Evolutionary conservation across 2,797 vertebrate genomes (phyloP).

Genomic region (Echiichthys vipera): DNA sequence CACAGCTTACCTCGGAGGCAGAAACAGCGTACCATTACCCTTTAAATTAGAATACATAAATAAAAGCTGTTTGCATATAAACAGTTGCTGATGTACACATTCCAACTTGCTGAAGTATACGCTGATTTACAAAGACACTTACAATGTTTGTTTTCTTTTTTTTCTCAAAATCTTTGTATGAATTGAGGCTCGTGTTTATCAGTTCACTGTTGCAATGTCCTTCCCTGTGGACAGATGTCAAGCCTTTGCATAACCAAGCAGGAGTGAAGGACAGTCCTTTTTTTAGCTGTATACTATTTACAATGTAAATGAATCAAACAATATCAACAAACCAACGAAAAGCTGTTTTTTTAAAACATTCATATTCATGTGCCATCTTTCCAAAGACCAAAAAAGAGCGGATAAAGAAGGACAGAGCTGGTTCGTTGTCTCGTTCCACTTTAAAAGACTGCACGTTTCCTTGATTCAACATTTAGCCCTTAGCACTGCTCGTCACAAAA

Average conservation of each 20-base stretch:
- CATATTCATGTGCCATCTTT: conserved; percentile 58
- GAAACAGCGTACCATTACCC: conserved; percentile 64
- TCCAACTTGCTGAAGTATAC: conserved; percentile 65
- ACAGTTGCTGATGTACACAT: conserved; percentile 79
- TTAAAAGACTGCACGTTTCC: conserved; percentile 44
- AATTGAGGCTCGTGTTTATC: conserved; percentile 41
- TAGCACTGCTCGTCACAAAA: conserved; percentile 45
- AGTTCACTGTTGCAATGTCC: conserved; percentile 37
- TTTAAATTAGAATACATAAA: conserved; percentile 85
- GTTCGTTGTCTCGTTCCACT: conserved; percentile 36
- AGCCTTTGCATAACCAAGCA: conserved; percentile 75
- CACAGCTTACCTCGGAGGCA: conserved; percentile 59
- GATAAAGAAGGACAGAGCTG: conserved; percentile 28
- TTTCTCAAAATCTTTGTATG: conserved; percentile 50
- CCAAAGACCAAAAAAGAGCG: conserved; percentile 4
- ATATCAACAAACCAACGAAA: conserved; percentile 64
- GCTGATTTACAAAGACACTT: conserved; percentile 59
- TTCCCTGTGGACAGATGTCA: conserved; percentile 45
- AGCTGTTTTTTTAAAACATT: conserved; percentile 76
- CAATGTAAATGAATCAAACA: conserved; percentile 59
- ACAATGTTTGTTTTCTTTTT: conserved; percentile 37
- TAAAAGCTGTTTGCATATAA: conserved; percentile 83
- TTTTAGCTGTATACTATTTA: conserved; percentile 71
- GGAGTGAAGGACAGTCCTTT: conserved; percentile 53
- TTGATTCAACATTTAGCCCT: conserved; percentile 62